These are phyloP conservation scores for Helostoma temminkii DNA, from an alignment of 2,797 vertebrate species.

Conservation along the genomic window DNA sequence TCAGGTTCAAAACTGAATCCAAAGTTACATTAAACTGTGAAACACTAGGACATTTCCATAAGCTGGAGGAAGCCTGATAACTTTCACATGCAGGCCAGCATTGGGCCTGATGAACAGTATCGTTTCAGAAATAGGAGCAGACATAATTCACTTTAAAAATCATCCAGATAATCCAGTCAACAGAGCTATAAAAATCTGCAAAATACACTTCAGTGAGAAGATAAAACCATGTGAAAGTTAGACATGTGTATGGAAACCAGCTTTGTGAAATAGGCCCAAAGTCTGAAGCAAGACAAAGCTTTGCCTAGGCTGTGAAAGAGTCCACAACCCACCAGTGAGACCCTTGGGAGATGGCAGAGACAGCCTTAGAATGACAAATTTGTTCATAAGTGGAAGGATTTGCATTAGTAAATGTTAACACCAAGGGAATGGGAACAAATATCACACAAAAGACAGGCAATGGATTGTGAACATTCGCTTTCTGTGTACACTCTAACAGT, in stretches of 20 bases:
- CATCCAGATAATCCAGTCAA: conserved; percentile 35
- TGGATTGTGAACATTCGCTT: conserved; percentile 52
- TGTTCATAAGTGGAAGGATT: conserved; percentile 64
- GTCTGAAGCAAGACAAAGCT: conserved; percentile 79
- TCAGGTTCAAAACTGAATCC: conserved; percentile 79
- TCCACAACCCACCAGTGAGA: conserved; percentile 77
- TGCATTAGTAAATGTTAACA: conserved; percentile 78
- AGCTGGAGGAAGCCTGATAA: conserved; percentile 78
- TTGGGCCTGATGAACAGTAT: conserved; percentile 53
- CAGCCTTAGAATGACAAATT: conserved; percentile 55
- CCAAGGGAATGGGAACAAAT: conserved; percentile 62
- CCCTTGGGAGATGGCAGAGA: conserved; percentile 54
- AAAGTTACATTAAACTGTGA: conserved; percentile 72
- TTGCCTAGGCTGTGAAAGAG: conserved; percentile 74
- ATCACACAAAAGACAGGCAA: conserved; percentile 74
- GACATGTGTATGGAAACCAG: conserved; percentile 71
- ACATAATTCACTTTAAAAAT: conserved; percentile 38
- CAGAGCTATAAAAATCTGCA: conserved; percentile 30
- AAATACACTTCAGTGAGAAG: conserved; percentile 38
- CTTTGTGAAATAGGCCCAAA: conserved; percentile 80
- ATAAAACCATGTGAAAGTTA: conserved; percentile 82
- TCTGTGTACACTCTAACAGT: conserved; percentile 48
- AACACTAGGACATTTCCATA: conserved; percentile 78
- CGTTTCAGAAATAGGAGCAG: conserved; percentile 40
- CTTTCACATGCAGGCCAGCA: conserved; percentile 82